phyloP scores from a whole-genome alignment of 2,113 vertebrate genomes.

The Melanerpes formicivorus region DNA sequence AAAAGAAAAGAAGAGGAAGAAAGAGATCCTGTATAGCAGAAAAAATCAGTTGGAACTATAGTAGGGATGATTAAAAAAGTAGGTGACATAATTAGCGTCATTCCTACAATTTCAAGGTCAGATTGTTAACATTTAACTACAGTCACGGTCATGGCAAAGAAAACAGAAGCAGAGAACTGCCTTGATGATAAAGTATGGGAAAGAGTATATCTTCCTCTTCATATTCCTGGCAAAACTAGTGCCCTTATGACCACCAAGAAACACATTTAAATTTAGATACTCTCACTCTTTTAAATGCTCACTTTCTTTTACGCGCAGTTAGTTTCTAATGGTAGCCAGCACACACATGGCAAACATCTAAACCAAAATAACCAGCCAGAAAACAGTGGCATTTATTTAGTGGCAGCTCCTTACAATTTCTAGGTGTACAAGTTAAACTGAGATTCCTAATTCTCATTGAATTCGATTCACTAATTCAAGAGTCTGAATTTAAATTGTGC shows the following conservation, averaged over 20 bases:
- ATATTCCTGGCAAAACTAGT: neutral
- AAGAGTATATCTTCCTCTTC: neutral
- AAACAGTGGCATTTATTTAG: neutral
- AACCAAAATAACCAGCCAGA: neutral
- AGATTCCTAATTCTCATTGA: no score
- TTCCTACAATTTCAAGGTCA: neutral
- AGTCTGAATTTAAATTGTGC: no score
- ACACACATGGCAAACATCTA: neutral
- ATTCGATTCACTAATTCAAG: no score
- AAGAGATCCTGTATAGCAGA: neutral
- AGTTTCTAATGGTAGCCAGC: neutral
- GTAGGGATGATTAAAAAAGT: neutral
- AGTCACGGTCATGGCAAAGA: neutral
- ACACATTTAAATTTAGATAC: neutral
- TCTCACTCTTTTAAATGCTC: no score
- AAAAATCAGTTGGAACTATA: neutral
- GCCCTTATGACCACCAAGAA: neutral
- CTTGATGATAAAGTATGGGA: neutral
- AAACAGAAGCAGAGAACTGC: neutral
- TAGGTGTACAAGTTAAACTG: neutral
- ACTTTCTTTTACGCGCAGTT: neutral
- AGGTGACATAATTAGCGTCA: neutral
- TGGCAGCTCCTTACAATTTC: neutral
- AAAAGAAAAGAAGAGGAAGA: neutral
- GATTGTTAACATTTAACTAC: neutral